A percentile compares a stretch with the other conserved stretches of the same genome.
Conservation (phyloP, 2,888 invertebrate species). For the Drosophila sordidula region DNA sequence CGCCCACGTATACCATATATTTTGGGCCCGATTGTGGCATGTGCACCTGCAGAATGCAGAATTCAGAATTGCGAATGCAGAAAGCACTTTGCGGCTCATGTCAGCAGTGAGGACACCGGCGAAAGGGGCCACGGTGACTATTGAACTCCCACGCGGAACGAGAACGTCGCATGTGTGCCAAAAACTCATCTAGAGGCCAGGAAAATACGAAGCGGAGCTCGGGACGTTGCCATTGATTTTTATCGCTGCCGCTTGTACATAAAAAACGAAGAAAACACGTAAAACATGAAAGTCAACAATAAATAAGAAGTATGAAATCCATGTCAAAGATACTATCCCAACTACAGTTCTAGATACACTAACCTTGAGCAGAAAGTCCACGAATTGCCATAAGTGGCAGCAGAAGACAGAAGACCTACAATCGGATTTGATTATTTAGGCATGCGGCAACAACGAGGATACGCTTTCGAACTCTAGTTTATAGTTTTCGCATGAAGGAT, state of each 20-base stretch:
- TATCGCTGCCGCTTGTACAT: slow-evolving; percentile 44
- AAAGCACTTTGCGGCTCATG: slow-evolving; percentile 58
- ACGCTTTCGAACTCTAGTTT: too few species aligned
- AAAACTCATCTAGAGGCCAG: slow-evolving; percentile 10
- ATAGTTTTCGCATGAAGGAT: too few species aligned
- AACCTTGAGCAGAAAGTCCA: slow-evolving; percentile 6
- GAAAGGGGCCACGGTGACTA: slow-evolving; percentile 17
- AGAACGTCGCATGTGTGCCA: slow-evolving; percentile 52
- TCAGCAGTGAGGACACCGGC: slow-evolving; percentile 23
- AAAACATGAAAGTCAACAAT: slow-evolving; percentile 46
- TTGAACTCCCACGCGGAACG: slow-evolving; percentile 48
- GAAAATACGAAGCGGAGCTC: slow-evolving; percentile 30
- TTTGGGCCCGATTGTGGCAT: slow-evolving; percentile 18
- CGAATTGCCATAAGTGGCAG: background rate
- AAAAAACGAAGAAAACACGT: slow-evolving; percentile 6
- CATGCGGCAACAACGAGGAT: background rate
- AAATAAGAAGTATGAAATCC: slow-evolving; percentile 28
- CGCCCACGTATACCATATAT: slow-evolving; percentile 52
- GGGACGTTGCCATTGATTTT: slow-evolving; percentile 70
- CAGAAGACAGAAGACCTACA: background rate
- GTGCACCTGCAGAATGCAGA: slow-evolving; percentile 64
- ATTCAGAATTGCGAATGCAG: slow-evolving; percentile 11
- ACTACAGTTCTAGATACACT: background rate
- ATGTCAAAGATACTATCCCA: slow-evolving; percentile 15
- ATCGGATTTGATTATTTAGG: background rate